Base-by-base conservation (phyloP, 2,888 invertebrate genomes). In the Philereme vetulata region DNA sequence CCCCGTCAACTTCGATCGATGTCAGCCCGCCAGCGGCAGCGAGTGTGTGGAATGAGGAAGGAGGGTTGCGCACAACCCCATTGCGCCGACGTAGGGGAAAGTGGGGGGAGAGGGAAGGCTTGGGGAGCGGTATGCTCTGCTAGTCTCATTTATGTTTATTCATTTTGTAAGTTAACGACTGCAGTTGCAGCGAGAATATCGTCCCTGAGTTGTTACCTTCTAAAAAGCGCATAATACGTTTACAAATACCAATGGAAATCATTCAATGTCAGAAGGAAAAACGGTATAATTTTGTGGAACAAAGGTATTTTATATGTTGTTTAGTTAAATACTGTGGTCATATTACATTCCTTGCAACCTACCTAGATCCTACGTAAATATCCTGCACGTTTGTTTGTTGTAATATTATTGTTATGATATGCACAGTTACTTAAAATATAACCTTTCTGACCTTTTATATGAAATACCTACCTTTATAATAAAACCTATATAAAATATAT, bases 1-100 rank as follows among this genome's bases (percentile, higher is more conserved):
- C 78, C 75, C 79, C 79, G 75, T 76, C 74, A 73, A 72, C 67
- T 74, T 66, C 82, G 84, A 85, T 85, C 85, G 84, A 85, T 85
- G 77, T 72, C 67, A 74, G 75, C 75, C 75, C 75, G 72, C 75
- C 77, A 74, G 75, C 77, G 77, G 73, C 77, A 74, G 75, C 77
- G 77, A 72, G 69, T 71, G 71, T 63, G 73, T 67, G 78, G 81
- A 75, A 72, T 68, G 76, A 70, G 79, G 68, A 6, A 53, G 47
- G 76, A 72, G 75, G 65, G 72, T 68, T 85, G 86, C 85, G 85
- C 86, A 81, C 74, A 75, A 71, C 72, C 75, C 73, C 71, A 76
- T 74, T 80, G 85, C 85, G 85, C 85, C 77, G 79, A 71, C 74
- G 73, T 73, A 59, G 70, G 21, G 21, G 21, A 21, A 21, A 21